Percentiles rank a stretch among this genome's conserved stretches.
These are phyloP conservation scores for Perca fluviatilis DNA, from an alignment of 2,113 vertebrate genomes.

Conservation along the genomic window DNA sequence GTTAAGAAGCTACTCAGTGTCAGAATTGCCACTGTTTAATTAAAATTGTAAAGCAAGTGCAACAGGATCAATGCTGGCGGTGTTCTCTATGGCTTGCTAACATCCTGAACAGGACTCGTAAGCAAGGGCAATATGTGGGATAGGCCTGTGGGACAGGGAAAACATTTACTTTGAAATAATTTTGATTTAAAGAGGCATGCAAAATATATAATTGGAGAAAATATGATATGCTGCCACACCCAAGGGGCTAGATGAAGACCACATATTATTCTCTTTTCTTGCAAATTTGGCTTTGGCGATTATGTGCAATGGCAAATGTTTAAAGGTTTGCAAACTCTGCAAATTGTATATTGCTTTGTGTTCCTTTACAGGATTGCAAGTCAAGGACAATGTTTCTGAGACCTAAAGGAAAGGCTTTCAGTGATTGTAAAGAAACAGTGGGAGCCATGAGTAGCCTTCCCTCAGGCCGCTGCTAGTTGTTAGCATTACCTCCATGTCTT, in stretches of 20 bases:
- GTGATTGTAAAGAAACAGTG: constrained; percentile 23
- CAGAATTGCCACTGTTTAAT: neutral
- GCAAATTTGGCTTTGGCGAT: constrained; percentile 1
- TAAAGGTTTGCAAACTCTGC: constrained; percentile 21
- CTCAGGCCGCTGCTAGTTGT: constrained; percentile 34
- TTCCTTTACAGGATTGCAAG: constrained; percentile 10
- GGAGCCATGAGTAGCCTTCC: constrained; percentile 33
- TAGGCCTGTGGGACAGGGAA: neutral
- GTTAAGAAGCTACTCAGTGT: neutral
- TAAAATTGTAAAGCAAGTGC: constrained; percentile 4
- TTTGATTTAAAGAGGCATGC: neutral
- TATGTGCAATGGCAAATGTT: constrained; percentile 15
- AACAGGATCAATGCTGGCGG: neutral
- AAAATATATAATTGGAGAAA: constrained; percentile 10
- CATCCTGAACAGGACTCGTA: constrained; percentile 1
- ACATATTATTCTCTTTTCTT: constrained; percentile 10
- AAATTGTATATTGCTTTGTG: constrained; percentile 29
- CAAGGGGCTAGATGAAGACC: neutral
- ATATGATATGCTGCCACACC: neutral
- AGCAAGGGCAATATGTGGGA: neutral
- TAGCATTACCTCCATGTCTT: constrained; percentile 35
- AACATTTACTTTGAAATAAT: constrained; percentile 8
- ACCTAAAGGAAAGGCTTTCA: constrained; percentile 28
- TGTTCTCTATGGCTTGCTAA: constrained; percentile 17
- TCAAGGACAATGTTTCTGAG: constrained; percentile 31